A percentile compares a stretch with the other conserved stretches of the same genome.
Conservation (phyloP, 1,140 invertebrate species). For the Homalodisca vitripennis region DNA sequence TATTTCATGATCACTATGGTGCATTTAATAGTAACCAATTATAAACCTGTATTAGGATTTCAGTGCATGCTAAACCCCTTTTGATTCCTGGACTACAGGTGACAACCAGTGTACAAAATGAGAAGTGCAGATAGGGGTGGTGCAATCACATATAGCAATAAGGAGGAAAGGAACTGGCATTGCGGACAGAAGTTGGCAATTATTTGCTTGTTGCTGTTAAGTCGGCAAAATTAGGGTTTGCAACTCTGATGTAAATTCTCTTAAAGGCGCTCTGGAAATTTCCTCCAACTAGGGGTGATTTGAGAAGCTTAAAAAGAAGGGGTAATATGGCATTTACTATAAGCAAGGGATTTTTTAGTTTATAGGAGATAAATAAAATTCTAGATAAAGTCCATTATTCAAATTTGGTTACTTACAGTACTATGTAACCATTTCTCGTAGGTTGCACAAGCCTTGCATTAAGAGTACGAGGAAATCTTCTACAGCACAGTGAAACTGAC, state of each 20-base stretch:
- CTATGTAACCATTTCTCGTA: slow-evolving; percentile 50
- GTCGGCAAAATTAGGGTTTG: not conserved
- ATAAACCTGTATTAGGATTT: too few species aligned
- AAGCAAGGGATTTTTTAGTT: slow-evolving; percentile 10
- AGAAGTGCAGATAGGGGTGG: too few species aligned
- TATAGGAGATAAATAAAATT: slow-evolving; percentile 1
- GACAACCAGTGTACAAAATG: too few species aligned
- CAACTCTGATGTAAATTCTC: not conserved
- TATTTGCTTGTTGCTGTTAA: too few species aligned
- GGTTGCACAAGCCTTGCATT: slow-evolving; percentile 46
- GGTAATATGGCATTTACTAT: not conserved
- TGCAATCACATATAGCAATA: too few species aligned
- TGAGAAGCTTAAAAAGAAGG: not conserved
- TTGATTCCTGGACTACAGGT: too few species aligned
- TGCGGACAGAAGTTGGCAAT: too few species aligned
- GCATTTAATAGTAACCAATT: too few species aligned
- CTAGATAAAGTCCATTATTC: slow-evolving; percentile 6
- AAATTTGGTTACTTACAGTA: slow-evolving; percentile 50
- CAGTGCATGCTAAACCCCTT: too few species aligned
- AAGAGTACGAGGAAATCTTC: slow-evolving; percentile 43
- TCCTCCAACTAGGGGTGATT: not conserved
- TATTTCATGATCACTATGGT: too few species aligned
- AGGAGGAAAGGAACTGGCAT: too few species aligned
- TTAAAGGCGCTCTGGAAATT: not conserved
- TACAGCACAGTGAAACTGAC: slow-evolving; percentile 48